Percentiles rank a stretch among this genome's conserved stretches.
These are phyloP conservation scores for Drosophila infuscata DNA, from an alignment of 2,888 invertebrate species.

Conservation along the genomic window DNA sequence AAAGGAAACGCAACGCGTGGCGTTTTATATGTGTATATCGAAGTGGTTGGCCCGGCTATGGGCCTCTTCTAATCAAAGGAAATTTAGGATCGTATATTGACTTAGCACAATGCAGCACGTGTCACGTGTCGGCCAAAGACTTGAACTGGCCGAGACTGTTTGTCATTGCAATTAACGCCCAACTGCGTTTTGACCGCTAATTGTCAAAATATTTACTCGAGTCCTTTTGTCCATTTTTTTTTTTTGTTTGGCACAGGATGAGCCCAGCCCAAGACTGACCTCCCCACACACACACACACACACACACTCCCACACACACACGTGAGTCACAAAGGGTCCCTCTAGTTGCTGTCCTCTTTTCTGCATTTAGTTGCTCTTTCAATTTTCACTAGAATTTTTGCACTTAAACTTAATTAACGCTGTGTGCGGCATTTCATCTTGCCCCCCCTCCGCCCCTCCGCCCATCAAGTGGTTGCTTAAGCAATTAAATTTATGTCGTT, in stretches of 20 bases:
- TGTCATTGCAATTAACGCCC: slow-evolving; percentile 78
- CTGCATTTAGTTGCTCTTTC: slow-evolving; percentile 22
- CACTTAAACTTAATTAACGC: slow-evolving; percentile 75
- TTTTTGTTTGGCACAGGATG: slow-evolving; percentile 21
- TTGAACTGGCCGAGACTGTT: slow-evolving; percentile 48
- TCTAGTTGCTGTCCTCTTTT: slow-evolving; percentile 12
- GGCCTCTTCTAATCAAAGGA: slow-evolving; percentile 47
- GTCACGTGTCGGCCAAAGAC: slow-evolving; percentile 60
- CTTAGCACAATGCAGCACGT: slow-evolving; percentile 46
- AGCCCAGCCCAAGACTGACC: slow-evolving; percentile 22
- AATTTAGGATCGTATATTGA: slow-evolving; percentile 66
- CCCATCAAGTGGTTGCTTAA: slow-evolving; percentile 20
- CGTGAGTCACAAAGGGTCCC: slow-evolving; percentile 36
- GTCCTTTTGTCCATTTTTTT: slow-evolving; percentile 15
- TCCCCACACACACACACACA: neutral
- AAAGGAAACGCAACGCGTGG: slow-evolving; percentile 60
- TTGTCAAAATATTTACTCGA: slow-evolving; percentile 82
- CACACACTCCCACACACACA: slow-evolving; percentile 7
- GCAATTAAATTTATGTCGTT: slow-evolving; percentile 75
- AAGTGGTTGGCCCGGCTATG: slow-evolving; percentile 18
- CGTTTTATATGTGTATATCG: slow-evolving; percentile 11
- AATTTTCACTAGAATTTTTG: slow-evolving; percentile 54
- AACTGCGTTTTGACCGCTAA: slow-evolving; percentile 77
- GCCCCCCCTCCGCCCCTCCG: neutral
- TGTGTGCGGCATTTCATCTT: slow-evolving; percentile 37